These are phyloP conservation scores for Hydrozoanthus gracilis DNA, from an alignment of 92 coral and sea anemone species.

Conservation along the genomic window DNA sequence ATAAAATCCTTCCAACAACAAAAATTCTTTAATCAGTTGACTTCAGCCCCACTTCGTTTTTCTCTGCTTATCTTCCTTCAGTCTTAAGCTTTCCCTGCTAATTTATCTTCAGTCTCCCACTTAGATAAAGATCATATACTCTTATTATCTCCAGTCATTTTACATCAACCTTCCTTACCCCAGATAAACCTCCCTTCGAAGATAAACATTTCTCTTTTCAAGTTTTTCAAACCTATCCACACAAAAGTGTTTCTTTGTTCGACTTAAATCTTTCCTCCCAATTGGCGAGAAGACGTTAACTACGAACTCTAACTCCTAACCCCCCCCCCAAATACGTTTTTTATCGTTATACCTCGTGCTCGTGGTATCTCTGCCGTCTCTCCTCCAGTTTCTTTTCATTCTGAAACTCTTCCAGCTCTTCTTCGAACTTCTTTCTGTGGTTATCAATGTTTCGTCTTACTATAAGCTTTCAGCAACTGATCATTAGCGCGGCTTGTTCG, in stretches of 20 bases:
- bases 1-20: no score
- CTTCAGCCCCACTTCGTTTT: no score
- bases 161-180: no score
- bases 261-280: not conserved
- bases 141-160: no score
- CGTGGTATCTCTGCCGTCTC: constrained; percentile 86
- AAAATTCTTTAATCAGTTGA: no score
- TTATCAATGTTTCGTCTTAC: not conserved
- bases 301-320: not conserved
- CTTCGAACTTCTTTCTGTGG: constrained; percentile 78
- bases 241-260: not conserved
- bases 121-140: not conserved
- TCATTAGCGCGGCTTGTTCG: not conserved
- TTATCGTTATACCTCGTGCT: constrained; percentile 74
- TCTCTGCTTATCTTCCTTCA: no score
- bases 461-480: no score
- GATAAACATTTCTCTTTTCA: not conserved
- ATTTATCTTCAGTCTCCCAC: not conserved
- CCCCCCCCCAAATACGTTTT: not conserved
- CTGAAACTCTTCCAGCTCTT: constrained; percentile 87
- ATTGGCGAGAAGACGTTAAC: no score
- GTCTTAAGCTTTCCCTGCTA: not conserved
- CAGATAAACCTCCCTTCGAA: no score
- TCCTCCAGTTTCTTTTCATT: constrained; percentile 92
- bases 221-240: not conserved